Conservation (phyloP, 2,797 vertebrate species). For the Danio choprae region DNA sequence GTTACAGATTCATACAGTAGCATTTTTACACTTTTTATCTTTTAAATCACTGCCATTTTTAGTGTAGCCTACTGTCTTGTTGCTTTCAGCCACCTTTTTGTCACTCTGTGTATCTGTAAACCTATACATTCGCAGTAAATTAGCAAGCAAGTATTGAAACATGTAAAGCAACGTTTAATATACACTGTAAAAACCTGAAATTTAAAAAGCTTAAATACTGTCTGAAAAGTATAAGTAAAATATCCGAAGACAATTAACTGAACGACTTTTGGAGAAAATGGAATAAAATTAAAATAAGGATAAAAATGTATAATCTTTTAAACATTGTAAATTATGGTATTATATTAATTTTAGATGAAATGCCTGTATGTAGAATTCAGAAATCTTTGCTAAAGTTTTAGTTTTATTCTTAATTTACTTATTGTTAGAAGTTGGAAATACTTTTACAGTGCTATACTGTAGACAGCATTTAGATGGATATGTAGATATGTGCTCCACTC, state of each 20-base stretch:
- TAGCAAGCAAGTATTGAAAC: background rate
- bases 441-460: no score
- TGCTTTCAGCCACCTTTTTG: background rate
- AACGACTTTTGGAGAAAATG: background rate
- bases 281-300: background rate
- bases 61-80: no score
- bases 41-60: no score
- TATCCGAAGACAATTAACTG: background rate
- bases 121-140: background rate
- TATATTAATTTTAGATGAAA: no score
- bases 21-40: no score
- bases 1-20: no score
- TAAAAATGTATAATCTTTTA: background rate
- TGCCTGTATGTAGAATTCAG: no score
- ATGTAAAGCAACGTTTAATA: background rate
- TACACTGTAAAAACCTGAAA: background rate
- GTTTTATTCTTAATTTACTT: no score
- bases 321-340: background rate
- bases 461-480: no score
- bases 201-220: background rate
- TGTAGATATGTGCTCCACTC: no score
- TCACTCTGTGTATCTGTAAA: background rate
- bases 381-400: no score
- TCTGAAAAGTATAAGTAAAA: constrained; percentile 1
- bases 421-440: no score